A percentile compares a stretch with the other conserved stretches of the same genome.
These are phyloP conservation scores for Euplexia lucipara DNA, from an alignment of 2,888 invertebrate genomes.

Conservation along the genomic window DNA sequence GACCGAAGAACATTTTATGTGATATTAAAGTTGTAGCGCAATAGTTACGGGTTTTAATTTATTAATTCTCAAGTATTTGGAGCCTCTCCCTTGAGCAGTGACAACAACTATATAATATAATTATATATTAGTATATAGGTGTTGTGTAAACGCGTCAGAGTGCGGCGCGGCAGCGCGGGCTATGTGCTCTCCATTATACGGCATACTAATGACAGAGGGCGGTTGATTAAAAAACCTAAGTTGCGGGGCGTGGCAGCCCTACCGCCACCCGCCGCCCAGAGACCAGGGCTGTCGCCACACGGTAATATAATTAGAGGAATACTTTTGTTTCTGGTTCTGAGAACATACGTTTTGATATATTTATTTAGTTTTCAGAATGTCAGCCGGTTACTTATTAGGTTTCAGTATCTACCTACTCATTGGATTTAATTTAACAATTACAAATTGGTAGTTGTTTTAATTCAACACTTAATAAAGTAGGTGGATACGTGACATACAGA, in stretches of 20 bases:
- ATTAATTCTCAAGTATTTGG: conserved; percentile 20
- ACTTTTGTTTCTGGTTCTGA: not conserved
- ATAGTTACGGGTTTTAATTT: conserved; percentile 26
- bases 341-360: not conserved
- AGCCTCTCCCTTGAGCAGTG: conserved; percentile 24
- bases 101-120: conserved; percentile 19
- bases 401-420: not conserved
- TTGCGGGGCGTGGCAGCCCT: conserved; percentile 80
- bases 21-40: conserved; percentile 9
- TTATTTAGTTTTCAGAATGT: not conserved
- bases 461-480: too few species aligned
- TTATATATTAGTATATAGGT: conserved; percentile 37
- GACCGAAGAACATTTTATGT: not conserved
- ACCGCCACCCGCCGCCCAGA: conserved; percentile 62
- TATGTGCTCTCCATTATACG: conserved; percentile 81
- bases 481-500: too few species aligned
- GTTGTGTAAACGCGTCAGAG: conserved; percentile 61
- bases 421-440: not conserved
- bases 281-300: conserved; percentile 63
- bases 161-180: conserved; percentile 32
- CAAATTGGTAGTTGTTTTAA: not conserved
- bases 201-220: conserved; percentile 88
- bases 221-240: conserved; percentile 89
- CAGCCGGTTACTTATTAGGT: not conserved
- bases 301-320: conserved; percentile 36